Base-by-base conservation (phyloP, 2,113 vertebrate genomes). In the Ceyx melanurus region DNA sequence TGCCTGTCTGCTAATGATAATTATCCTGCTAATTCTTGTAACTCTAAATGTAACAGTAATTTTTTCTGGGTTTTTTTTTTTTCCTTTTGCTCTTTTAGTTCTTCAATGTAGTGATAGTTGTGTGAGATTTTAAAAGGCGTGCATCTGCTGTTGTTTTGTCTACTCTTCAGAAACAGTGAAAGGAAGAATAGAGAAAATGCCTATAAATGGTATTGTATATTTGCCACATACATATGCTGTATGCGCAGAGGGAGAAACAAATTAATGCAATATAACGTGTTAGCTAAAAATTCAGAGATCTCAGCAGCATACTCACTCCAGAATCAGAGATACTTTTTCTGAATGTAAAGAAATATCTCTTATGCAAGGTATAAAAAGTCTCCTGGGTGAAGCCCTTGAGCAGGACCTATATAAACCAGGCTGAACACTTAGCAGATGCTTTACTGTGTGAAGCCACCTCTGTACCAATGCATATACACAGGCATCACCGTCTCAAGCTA, bases 381-480 rank as follows among this genome's bases (percentile, higher is more conserved):
- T n/a, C 15, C 9, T 57, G 50, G 11, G 37, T 60, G 51, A 87
- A 60, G 21, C 29, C 14, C 33, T 54, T 64, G 23, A 70, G 9
- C 23, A 46, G n/a, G 53, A 71, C 11, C 31, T 66, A 13, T 15
- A 8, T 22, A 25, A 82, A 16, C 11, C 35, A 72, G 64, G 9
- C 16, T 13, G 31, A 33, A 60, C 7, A 0, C n/a, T 58, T 17
- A 3, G 35, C 31, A 9, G 40, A 18, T 18, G 29, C 9, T 3
- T 43, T 75, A 22, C 20, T 31, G 22, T 31, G 13, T 54, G 62
- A 65, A 22, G 10, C 23, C 10, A 15, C 22, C 35, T 43, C 51
- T 56, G 9, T 20, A 45, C 33, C 17, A 16, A 20, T 0, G 3
- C 40, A 26, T 15, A 18, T 10, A 43, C 3, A 11, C 14, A 11